Evolutionary conservation across 2,797 vertebrate genomes (phyloP).

Genomic region (Enteromius anoplus): DNA sequence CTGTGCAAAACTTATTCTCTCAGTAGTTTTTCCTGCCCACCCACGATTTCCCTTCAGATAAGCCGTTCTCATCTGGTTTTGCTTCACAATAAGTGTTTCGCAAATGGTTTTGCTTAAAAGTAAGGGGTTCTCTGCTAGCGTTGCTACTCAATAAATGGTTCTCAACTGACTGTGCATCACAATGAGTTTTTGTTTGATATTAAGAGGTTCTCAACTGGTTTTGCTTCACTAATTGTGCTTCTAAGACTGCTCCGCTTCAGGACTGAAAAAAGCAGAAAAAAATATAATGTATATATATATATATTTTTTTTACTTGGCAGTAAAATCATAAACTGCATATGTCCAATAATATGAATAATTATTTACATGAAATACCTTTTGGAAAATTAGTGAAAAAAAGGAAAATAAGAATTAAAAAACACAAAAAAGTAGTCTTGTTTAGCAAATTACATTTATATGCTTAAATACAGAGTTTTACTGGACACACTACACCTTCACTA

Average conservation of each 20-base stretch:
- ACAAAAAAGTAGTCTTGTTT: too few relatives aligned
- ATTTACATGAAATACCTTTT: not conserved
- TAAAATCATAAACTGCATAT: not conserved
- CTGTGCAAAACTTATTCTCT: conserved; percentile 5
- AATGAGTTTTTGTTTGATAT: not conserved
- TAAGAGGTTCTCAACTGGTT: not conserved
- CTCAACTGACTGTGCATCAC: not conserved
- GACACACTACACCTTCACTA: too few relatives aligned
- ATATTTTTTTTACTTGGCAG: too few relatives aligned
- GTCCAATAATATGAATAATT: not conserved
- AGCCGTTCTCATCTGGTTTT: not conserved
- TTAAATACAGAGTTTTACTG: too few relatives aligned
- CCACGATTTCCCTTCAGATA: not conserved
- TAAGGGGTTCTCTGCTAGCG: not conserved
- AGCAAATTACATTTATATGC: too few relatives aligned
- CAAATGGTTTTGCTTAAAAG: not conserved
- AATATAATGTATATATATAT: not conserved
- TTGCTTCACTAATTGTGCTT: not conserved
- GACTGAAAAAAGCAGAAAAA: not conserved
- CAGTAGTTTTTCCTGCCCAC: not conserved
- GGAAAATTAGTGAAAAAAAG: not conserved
- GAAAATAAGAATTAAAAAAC: too few relatives aligned
- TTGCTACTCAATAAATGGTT: not conserved
- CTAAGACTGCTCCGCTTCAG: not conserved
- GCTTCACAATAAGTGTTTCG: not conserved